Percentiles rank a stretch among this genome's conserved stretches.
Conservation (phyloP, 2,113 vertebrate genomes). For the Falcunculus frontatus region DNA sequence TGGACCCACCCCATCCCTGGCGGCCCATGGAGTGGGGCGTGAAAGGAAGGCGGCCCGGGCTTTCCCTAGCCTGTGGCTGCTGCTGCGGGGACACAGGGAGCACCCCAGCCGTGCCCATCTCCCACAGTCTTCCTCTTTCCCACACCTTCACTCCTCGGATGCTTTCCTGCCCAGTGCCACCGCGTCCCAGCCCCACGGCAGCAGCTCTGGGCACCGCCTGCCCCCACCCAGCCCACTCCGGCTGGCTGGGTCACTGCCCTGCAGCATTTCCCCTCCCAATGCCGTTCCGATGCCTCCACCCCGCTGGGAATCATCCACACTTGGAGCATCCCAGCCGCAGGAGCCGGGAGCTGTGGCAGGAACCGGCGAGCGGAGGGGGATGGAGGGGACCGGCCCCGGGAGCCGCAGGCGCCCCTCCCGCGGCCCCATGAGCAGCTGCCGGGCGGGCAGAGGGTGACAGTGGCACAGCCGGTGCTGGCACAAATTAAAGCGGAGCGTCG, state of each 20-base stretch:
- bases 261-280: accelerated
- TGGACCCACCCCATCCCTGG: background rate
- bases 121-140: accelerated
- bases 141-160: accelerated
- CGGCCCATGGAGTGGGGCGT: accelerated
- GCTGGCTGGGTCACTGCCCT: background rate
- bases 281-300: accelerated
- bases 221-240: background rate
- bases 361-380: accelerated
- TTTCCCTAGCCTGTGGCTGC: background rate
- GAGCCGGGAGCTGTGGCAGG: background rate
- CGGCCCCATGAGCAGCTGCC: background rate
- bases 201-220: background rate
- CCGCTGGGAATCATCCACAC: accelerated
- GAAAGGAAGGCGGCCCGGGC: background rate
- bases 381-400: accelerated
- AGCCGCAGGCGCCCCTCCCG: background rate
- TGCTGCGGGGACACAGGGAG: accelerated
- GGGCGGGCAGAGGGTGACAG: background rate
- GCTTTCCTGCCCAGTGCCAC: background rate
- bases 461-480: background rate
- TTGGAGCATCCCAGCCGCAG: accelerated
- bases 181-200: background rate
- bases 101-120: background rate
- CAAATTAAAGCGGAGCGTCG: background rate